A percentile compares a stretch with the other conserved stretches of the same genome.
phyloP scores from a whole-genome alignment of 2,113 vertebrate genomes.

The Crotalus horridus region DNA sequence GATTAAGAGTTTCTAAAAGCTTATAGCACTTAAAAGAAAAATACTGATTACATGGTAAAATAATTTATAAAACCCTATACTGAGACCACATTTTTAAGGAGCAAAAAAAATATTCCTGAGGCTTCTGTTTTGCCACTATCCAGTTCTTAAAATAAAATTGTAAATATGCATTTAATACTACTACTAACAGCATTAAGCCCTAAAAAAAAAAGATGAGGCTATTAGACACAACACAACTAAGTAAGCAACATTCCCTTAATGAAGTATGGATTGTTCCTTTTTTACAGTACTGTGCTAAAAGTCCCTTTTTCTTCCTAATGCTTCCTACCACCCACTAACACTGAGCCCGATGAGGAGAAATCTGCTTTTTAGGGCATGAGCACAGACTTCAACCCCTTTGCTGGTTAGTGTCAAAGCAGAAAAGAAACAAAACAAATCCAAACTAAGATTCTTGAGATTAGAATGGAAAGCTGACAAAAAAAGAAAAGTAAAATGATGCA shows the following conservation, averaged over 20 bases:
- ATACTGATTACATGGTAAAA: neutral
- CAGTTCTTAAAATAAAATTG: neutral
- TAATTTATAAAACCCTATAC: neutral
- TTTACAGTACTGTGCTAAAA: neutral
- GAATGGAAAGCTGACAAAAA: neutral
- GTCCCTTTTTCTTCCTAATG: neutral
- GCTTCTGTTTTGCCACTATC: neutral
- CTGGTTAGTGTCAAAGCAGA: neutral
- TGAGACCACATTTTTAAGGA: neutral
- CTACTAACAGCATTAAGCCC: neutral
- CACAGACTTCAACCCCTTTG: neutral
- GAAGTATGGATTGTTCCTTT: neutral
- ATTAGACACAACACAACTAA: neutral
- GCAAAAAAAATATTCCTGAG: neutral
- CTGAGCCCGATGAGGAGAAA: neutral
- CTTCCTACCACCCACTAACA: neutral
- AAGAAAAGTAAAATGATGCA: neutral
- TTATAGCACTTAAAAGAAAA: neutral
- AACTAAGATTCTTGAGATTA: neutral
- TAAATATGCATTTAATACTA: neutral
- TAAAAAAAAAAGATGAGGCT: neutral
- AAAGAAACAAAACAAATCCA: neutral
- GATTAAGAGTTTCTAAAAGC: neutral
- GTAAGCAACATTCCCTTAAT: neutral
- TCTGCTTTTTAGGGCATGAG: neutral